Percentiles rank a stretch among this genome's conserved stretches.
phyloP scores from a whole-genome alignment of 2,888 invertebrate genomes.

The Rotaria socialis region DNA sequence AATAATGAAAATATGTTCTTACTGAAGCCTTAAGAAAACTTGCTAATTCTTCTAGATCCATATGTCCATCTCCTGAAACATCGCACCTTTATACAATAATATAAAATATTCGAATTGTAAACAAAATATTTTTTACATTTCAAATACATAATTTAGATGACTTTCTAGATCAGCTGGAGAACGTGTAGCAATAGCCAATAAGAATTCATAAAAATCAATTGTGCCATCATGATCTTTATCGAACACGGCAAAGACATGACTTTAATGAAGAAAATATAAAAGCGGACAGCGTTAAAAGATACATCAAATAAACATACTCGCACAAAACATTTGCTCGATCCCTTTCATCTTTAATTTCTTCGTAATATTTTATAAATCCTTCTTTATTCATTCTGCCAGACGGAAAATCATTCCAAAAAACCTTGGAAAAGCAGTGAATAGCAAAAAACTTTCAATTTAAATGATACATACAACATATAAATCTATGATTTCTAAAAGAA shows the following conservation, averaged over 20 bases:
- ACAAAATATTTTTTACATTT: not conserved
- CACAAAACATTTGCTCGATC: not conserved
- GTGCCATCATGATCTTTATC: conserved; percentile 8
- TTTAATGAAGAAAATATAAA: not conserved
- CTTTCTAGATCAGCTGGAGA: not conserved
- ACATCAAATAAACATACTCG: not conserved
- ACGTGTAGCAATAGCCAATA: not conserved
- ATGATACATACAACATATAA: not conserved
- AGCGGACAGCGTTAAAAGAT: not conserved
- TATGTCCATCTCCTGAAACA: not conserved
- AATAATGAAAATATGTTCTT: not conserved
- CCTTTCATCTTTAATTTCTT: not conserved
- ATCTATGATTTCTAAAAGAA: too few species aligned
- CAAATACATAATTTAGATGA: not conserved
- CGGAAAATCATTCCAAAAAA: not conserved
- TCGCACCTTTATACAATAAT: not conserved
- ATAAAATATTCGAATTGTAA: not conserved
- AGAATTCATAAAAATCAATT: not conserved
- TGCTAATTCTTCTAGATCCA: not conserved
- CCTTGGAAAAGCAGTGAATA: not conserved
- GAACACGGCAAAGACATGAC: not conserved
- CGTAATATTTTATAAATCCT: not conserved
- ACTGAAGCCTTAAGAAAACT: not conserved
- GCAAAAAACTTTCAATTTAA: not conserved
- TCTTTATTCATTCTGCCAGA: not conserved